phyloP scores from a whole-genome alignment of 2,113 vertebrate genomes.

The Rhizomys pruinosus region DNA sequence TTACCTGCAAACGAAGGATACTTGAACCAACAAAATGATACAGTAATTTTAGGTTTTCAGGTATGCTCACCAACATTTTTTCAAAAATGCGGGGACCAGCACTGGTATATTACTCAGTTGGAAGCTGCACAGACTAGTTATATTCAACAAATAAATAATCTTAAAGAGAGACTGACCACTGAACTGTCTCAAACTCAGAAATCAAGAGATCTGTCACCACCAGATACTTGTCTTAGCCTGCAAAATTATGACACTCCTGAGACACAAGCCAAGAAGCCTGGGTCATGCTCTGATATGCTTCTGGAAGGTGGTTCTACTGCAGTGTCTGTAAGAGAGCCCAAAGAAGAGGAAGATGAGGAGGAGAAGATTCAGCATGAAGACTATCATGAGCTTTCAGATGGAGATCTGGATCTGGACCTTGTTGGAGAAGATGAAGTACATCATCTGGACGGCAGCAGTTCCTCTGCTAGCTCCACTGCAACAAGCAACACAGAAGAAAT shows the following conservation, averaged over 20 bases:
- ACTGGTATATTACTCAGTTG: conserved; percentile 98
- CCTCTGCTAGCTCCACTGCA: conserved; percentile 97
- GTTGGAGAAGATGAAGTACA: conserved; percentile 96
- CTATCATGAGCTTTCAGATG: conserved; percentile 96
- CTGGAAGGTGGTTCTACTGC: conserved; percentile 82
- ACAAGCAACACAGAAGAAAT: conserved; percentile 99
- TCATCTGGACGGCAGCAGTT: conserved; percentile 96
- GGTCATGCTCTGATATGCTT: conserved; percentile 82
- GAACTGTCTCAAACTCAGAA: conserved; percentile 96
- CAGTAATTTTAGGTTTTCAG: conserved; percentile 99
- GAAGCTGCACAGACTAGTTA: conserved; percentile 96
- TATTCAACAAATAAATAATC: conserved; percentile 98
- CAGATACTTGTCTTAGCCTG: conserved; percentile 91
- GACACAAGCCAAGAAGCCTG: conserved; percentile 87
- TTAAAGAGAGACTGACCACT: conserved; percentile 98
- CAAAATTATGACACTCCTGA: conserved; percentile 89
- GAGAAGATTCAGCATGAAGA: conserved; percentile 94
- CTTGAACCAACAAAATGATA: conserved; percentile 96
- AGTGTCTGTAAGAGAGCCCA: conserved; percentile 84
- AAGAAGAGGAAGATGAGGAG: conserved; percentile 92
- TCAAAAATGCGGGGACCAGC: conserved; percentile 98
- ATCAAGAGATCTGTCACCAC: conserved; percentile 94
- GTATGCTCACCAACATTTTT: conserved; percentile 98
- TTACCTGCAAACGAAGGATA: conserved; percentile 98
- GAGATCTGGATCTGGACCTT: conserved; percentile 96